Percentiles rank a stretch among this genome's conserved stretches.
Evolutionary conservation across 1,140 invertebrate genomes (phyloP).

Genomic region (Oncopeltus fasciatus): DNA sequence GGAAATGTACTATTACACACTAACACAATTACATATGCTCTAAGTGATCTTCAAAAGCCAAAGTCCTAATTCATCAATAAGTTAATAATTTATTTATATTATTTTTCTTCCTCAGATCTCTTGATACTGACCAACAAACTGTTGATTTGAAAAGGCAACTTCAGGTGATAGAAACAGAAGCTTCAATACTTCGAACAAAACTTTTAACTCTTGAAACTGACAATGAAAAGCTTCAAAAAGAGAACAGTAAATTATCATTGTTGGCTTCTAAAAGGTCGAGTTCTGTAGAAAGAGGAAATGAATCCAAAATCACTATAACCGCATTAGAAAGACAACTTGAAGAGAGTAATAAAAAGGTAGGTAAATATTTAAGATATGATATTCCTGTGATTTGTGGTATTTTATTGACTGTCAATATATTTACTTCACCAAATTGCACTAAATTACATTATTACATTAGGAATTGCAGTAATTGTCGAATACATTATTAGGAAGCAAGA

Average conservation of each 20-base stretch:
- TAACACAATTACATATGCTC: too few species aligned
- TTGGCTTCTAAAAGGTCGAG: slow-evolving; percentile 31
- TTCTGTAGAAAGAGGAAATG: slow-evolving; percentile 6
- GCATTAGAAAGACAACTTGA: slow-evolving; percentile 48
- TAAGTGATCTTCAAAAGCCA: too few species aligned
- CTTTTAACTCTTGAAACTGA: slow-evolving; percentile 50
- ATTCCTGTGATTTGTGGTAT: too few species aligned
- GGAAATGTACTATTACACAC: too few species aligned
- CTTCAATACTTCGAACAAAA: slow-evolving; percentile 44
- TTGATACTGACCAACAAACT: slow-evolving; percentile 43
- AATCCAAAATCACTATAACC: slow-evolving; percentile 28
- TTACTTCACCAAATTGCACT: too few species aligned
- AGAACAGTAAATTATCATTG: slow-evolving; percentile 52
- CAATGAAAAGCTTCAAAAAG: slow-evolving; percentile 53
- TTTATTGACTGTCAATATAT: too few species aligned
- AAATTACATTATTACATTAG: too few species aligned
- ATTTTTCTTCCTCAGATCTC: slow-evolving; percentile 33
- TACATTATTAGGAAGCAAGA: too few species aligned
- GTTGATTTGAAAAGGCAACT: slow-evolving; percentile 56
- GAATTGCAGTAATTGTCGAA: too few species aligned
- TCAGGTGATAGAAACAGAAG: slow-evolving; percentile 58
- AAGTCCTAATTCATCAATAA: too few species aligned
- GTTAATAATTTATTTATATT: too few species aligned
- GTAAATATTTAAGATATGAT: too few species aligned
- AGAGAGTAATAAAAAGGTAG: slow-evolving; percentile 38